Evolutionary conservation across 2,113 vertebrate species (phyloP).

Genomic region (Dicerorhinus sumatrensis): DNA sequence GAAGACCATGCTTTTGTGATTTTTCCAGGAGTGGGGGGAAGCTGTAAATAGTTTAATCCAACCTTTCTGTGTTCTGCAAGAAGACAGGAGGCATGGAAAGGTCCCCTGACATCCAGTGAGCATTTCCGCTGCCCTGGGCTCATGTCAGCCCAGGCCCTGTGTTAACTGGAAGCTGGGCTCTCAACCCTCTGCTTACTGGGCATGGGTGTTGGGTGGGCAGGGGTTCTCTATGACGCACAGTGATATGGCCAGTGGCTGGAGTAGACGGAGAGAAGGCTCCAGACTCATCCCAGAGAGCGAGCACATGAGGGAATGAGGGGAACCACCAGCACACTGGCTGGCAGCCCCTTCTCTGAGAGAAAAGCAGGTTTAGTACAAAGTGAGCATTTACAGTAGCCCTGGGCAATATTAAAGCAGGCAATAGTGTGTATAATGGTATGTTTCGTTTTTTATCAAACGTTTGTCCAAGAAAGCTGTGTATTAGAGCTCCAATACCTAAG

Average conservation of each 20-base stretch:
- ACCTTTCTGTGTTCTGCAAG: not conserved
- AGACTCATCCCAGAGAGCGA: slow-evolving; percentile 34
- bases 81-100: accelerated
- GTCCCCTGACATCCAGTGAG: not conserved
- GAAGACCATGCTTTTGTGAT: not conserved
- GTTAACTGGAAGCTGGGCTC: not conserved
- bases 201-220: not conserved
- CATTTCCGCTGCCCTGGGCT: not conserved
- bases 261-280: slow-evolving; percentile 61
- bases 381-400: slow-evolving; percentile 92
- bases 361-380: slow-evolving; percentile 90
- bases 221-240: slow-evolving; percentile 46
- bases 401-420: slow-evolving; percentile 90
- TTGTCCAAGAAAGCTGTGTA: slow-evolving; percentile 92
- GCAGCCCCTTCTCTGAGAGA: slow-evolving; percentile 83
- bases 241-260: slow-evolving; percentile 43
- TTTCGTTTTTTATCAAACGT: slow-evolving; percentile 90
- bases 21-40: not conserved
- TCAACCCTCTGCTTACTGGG: not conserved
- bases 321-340: slow-evolving; percentile 77
- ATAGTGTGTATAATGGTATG: slow-evolving; percentile 87
- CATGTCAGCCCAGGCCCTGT: too few relatives aligned
- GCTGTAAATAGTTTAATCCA: not conserved
- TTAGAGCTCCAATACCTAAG: slow-evolving; percentile 91
- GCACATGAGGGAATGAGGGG: slow-evolving; percentile 76